These are phyloP conservation scores for Glaucomys volans DNA, from an alignment of 2,113 vertebrate genomes.

Conservation along the genomic window DNA sequence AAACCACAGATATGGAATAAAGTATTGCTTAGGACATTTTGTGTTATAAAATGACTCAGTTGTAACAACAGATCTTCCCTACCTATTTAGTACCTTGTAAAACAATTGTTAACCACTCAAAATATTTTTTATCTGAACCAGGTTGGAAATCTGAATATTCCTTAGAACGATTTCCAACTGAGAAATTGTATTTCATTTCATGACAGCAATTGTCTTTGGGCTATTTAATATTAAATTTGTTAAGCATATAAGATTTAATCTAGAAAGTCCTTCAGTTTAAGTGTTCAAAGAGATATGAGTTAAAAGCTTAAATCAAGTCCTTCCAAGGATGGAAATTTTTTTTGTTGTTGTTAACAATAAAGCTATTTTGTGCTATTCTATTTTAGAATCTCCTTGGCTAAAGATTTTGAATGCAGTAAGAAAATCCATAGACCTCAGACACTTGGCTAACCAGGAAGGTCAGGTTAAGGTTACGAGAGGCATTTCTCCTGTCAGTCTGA, in stretches of 20 bases:
- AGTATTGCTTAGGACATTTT: not conserved
- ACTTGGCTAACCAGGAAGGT: slow-evolving; percentile 63
- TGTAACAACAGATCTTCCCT: not conserved
- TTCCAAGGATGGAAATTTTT: slow-evolving; percentile 41
- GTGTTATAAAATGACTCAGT: not conserved
- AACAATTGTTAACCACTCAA: slow-evolving; percentile 3
- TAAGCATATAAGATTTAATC: slow-evolving; percentile 40
- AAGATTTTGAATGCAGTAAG: slow-evolving; percentile 67
- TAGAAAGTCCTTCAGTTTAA: slow-evolving; percentile 64
- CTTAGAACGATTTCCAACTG: slow-evolving; percentile 26
- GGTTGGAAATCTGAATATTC: slow-evolving; percentile 1
- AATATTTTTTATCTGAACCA: slow-evolving; percentile 11
- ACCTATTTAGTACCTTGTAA: not conserved
- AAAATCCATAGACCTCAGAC: slow-evolving; percentile 77
- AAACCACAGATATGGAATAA: not conserved
- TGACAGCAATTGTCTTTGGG: not conserved
- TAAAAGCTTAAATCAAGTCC: slow-evolving; percentile 57
- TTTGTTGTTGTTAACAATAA: slow-evolving; percentile 40
- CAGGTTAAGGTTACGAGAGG: slow-evolving; percentile 29
- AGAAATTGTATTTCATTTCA: slow-evolving; percentile 40
- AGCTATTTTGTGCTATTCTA: slow-evolving; percentile 76
- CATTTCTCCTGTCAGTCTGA: slow-evolving; percentile 17
- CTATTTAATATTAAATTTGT: slow-evolving; percentile 54
- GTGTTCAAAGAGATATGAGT: slow-evolving; percentile 14
- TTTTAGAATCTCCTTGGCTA: slow-evolving; percentile 73